Conservation (phyloP, 1,140 invertebrate genomes). For the Neomicropteryx cornuta region DNA sequence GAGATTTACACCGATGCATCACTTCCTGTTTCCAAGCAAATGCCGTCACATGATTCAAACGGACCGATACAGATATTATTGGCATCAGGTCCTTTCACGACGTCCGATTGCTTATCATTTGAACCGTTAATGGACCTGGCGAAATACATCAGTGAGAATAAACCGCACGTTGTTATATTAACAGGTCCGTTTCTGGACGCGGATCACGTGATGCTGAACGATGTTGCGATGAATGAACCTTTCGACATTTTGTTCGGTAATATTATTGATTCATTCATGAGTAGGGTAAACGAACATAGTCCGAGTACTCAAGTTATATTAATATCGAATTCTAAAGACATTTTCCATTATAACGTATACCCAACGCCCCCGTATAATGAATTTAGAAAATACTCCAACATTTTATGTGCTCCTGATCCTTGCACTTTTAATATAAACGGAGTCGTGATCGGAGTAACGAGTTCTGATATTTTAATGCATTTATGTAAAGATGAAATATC, state of each 20-base stretch:
- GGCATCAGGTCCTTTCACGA: conserved; percentile 74
- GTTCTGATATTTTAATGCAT: conserved; percentile 73
- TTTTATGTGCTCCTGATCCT: conserved; percentile 66
- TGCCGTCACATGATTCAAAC: conserved; percentile 22
- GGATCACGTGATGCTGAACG: conserved; percentile 47
- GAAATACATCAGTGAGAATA: conserved; percentile 49
- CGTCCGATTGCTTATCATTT: conserved; percentile 61
- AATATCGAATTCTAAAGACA: conserved; percentile 64
- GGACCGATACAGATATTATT: conserved; percentile 58
- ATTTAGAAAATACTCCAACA: conserved; percentile 41
- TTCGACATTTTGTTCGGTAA: conserved; percentile 62
- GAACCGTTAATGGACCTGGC: conserved; percentile 73
- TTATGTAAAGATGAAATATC: conserved; percentile 66
- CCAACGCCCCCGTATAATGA: conserved; percentile 63
- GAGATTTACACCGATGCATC: conserved; percentile 47
- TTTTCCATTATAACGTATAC: conserved; percentile 64
- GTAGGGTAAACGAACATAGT: conserved; percentile 32
- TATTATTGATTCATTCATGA: conserved; percentile 51
- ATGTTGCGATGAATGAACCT: conserved; percentile 45
- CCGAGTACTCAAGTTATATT: conserved; percentile 24
- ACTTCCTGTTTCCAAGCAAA: conserved; percentile 21
- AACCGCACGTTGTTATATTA: conserved; percentile 71
- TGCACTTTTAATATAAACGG: conserved; percentile 66
- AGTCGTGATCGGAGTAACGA: conserved; percentile 63
- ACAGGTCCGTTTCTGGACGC: conserved; percentile 75